phyloP scores from a whole-genome alignment of 2,113 vertebrate genomes.

The Cyanoliseus patagonus region DNA sequence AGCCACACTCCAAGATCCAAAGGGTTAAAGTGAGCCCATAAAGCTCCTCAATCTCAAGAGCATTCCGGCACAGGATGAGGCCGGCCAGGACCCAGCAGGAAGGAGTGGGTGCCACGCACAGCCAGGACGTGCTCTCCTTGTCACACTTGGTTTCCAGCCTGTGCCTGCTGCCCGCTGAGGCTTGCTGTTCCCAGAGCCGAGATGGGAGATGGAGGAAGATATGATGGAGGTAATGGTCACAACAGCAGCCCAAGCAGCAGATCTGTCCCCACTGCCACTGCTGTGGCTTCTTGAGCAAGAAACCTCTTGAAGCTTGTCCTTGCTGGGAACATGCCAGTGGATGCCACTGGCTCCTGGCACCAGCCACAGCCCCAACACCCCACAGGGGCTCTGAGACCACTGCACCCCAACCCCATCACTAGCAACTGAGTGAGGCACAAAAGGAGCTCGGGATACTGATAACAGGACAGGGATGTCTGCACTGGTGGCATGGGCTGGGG shows the following conservation, averaged over 20 bases:
- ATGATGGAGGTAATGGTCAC: background rate
- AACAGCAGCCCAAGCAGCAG: background rate
- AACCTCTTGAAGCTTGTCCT: background rate
- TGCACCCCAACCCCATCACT: accelerated
- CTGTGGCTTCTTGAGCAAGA: accelerated
- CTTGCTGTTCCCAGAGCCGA: background rate
- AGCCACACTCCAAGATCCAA: accelerated
- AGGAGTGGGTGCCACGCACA: background rate
- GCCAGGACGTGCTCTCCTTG: background rate
- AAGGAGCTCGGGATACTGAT: background rate
- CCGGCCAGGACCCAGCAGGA: background rate
- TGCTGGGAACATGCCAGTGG: accelerated
- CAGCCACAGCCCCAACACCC: background rate
- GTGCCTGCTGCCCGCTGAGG: background rate
- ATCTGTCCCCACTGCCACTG: background rate
- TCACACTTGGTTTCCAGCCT: background rate
- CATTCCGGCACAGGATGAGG: accelerated
- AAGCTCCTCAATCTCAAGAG: background rate
- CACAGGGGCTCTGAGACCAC: accelerated
- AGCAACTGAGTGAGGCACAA: background rate
- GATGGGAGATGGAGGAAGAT: background rate
- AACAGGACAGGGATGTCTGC: background rate
- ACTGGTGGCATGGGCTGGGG: background rate
- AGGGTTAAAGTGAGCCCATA: background rate
- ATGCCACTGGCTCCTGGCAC: background rate